Conservation (phyloP, 2,113 vertebrate genomes). For the Chelonoidis abingdonii region DNA sequence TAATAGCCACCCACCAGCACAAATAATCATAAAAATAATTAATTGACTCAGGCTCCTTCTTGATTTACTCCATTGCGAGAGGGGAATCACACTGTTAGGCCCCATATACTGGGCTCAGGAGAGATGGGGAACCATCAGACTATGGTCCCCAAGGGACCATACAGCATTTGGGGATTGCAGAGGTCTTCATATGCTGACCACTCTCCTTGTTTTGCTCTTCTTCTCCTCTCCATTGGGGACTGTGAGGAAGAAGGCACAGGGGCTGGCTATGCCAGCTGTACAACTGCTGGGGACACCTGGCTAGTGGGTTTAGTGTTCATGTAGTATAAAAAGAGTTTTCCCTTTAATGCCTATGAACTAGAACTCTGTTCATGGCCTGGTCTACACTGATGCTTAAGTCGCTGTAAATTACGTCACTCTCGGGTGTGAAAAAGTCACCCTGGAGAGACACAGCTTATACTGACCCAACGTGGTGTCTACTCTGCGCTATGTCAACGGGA, state of each 20-base stretch:
- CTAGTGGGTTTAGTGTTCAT: not conserved
- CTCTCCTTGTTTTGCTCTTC: not conserved
- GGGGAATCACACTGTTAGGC: not conserved
- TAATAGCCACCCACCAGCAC: not conserved
- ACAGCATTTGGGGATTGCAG: not conserved
- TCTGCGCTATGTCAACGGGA: too few species aligned
- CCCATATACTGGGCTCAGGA: not conserved
- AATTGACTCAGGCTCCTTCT: not conserved
- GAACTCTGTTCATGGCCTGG: not conserved
- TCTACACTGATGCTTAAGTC: too few species aligned
- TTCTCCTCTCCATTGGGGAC: not conserved
- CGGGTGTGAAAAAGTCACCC: too few species aligned
- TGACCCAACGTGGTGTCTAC: too few species aligned
- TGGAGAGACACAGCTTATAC: too few species aligned
- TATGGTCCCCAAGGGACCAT: not conserved
- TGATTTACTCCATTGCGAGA: not conserved
- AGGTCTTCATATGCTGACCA: not conserved
- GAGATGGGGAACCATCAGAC: not conserved
- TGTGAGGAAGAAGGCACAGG: not conserved
- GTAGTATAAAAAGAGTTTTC: not conserved
- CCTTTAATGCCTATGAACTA: not conserved
- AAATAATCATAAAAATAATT: not conserved
- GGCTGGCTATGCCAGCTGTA: not conserved
- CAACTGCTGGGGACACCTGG: not conserved
- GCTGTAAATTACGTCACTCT: too few species aligned